Evolutionary conservation across 2,797 vertebrate genomes (phyloP), one percentile per base, ranked within the genome.

Genomic region (Tenualosa thibaudeaui): DNA sequence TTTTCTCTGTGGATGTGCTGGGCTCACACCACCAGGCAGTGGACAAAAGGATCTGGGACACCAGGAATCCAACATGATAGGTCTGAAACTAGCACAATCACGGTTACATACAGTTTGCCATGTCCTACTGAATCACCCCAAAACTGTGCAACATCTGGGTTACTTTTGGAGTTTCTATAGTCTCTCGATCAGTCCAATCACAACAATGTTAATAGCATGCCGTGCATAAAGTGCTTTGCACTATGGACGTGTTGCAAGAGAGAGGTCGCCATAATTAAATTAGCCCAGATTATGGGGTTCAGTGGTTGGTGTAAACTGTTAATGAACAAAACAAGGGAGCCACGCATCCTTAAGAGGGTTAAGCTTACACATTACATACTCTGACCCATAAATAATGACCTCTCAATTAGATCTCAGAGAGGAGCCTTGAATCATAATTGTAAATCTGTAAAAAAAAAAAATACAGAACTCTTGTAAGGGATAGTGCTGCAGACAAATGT

Each of bases 241-340:
- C 85, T 90, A 88, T 87, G 84, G 81, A 60, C 81, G 58, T 85
- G 83, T 86, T 85, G 82, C 86, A 85, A 90, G 65, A 84, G 87
- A 93, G 95, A 95, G 92, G 94, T 95, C 93, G 91, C 50, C 82
- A 84, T 94, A 94, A 95, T 94, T 95, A 94, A 92, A 94, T 93
- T 92, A 88, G 56, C 71, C 88, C 87, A 90, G 90, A 92, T 94
- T 94, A 94, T 93, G 91, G 90, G 87, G 90, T 91, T 92, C 88
- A 90, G 88, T 90, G 90, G 90, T 89, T 88, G 89, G 88, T 56
- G 86, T 75, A 92, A 91, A 87, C 90, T 88, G 89, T 84, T 83
- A 85, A 89, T 90, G 92, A 93, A 46, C 90, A 89, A 89, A 93
- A 88, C 82, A 87, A 87, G 87, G 83, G 86, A 78, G 37, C 4